Evolutionary conservation across 2,113 vertebrate genomes (phyloP), one percentile per base, ranked within the genome.

Genomic region (Oncorhynchus kisutch): DNA sequence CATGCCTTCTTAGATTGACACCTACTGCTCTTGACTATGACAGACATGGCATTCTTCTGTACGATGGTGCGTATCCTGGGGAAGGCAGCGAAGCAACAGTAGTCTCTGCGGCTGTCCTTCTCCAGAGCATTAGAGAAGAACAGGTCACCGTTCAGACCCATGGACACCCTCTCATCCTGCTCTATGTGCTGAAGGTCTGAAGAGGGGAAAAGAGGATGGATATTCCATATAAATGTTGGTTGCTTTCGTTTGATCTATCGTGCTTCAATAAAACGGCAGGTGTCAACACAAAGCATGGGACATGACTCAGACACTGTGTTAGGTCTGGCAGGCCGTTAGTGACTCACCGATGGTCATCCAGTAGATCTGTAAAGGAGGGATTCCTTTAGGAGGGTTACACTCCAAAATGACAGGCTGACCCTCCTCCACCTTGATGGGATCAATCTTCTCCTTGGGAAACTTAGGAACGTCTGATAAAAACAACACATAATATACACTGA

Each of bases 321-420:
- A n/a, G 59, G 59, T 62, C 13, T 22, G 59, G 6, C 3, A 22
- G 9, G 13, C 59, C 5, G n/a, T 24, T 68, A 20, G 5, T 16
- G 7, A 82, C 95, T 95, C 79, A 99, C 97, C 94, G 64, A 97
- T 96, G 12, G 97, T 99, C 97, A 99, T 99, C 97, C 97, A 99
- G 74, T 97, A 97, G 78, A 99, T 96, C 72, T 97, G 96, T 76
- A 98, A 80, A 3, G 97, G 97, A 0, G 97, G 96, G 3, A 99
- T 95, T 59, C 97, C 97, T 84, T 92, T 90, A 0, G 97, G 97
- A 7, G 97, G 97, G 45, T 96, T 92, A 73, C 97, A 99, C 3
- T 91, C 90, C 29, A 99, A 88, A 77, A 93, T 90, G 62, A 98
- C 92, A 13, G 96, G 78, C 73, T 97, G 94, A 0, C 97, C 97